Evolutionary conservation across 2,888 invertebrate species (phyloP).

Genomic region (Lasioglossum malachurum): DNA sequence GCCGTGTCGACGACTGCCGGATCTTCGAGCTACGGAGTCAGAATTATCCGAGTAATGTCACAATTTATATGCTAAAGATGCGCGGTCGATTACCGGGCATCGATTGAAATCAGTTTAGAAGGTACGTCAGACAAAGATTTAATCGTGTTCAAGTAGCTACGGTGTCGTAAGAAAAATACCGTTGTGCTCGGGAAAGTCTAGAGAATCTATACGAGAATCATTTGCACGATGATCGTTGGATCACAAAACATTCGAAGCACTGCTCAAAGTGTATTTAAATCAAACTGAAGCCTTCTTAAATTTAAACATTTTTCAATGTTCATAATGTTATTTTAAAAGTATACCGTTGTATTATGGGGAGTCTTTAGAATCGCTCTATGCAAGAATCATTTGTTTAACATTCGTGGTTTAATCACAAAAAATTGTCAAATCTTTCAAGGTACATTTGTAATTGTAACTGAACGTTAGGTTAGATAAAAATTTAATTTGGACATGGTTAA

Average conservation of each 20-base stretch:
- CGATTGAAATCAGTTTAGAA: not conserved
- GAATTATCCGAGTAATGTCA: constrained; percentile 15
- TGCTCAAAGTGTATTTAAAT: no score
- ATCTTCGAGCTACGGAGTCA: not conserved
- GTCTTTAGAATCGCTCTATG: no score
- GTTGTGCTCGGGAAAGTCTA: not conserved
- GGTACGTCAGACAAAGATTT: not conserved
- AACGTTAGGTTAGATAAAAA: no score
- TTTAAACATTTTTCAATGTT: no score
- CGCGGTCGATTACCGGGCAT: constrained; percentile 28
- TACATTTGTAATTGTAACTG: no score
- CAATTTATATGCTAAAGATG: constrained; percentile 1
- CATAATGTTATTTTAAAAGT: not conserved
- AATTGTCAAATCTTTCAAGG: no score
- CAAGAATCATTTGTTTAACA: no score
- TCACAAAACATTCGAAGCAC: no score
- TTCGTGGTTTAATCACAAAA: no score
- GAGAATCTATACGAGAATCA: not conserved
- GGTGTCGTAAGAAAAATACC: not conserved
- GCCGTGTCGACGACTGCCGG: not conserved
- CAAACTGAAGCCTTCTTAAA: no score
- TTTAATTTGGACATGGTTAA: not conserved
- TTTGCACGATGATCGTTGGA: not conserved
- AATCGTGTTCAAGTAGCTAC: not conserved
- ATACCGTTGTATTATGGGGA: no score